Conservation (phyloP, 2,797 vertebrate genomes). For the Muscicapa comitata region DNA sequence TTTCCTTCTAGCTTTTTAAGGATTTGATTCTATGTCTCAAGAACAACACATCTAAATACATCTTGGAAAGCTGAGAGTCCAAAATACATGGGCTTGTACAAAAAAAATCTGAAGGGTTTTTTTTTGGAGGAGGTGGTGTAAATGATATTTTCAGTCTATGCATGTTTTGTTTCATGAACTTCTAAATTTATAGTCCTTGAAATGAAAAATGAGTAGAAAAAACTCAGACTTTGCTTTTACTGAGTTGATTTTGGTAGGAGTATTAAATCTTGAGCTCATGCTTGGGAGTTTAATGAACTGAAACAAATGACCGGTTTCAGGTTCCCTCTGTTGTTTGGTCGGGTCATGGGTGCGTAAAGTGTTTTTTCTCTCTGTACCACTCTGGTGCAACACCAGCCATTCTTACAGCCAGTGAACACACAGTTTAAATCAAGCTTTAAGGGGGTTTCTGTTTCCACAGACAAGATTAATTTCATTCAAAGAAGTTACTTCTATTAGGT, state of each 20-base stretch:
- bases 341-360: rapidly evolving
- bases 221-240: background rate
- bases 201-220: background rate
- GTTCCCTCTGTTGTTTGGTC: background rate
- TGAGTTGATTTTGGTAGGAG: background rate
- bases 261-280: background rate
- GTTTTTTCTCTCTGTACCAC: background rate
- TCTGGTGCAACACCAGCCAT: background rate
- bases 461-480: background rate
- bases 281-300: background rate
- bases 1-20: background rate
- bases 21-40: background rate
- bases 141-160: background rate
- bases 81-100: background rate
- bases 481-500: background rate
- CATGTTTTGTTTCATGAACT: background rate
- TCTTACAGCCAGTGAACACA: background rate
- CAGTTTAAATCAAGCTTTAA: background rate
- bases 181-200: background rate
- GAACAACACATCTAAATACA: background rate
- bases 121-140: background rate
- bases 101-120: background rate
- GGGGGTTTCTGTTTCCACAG: background rate
- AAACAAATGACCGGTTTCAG: background rate
- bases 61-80: rapidly evolving